These are phyloP conservation scores for Teleiodes luculella DNA, from an alignment of 2,888 invertebrate genomes.

Conservation along the genomic window DNA sequence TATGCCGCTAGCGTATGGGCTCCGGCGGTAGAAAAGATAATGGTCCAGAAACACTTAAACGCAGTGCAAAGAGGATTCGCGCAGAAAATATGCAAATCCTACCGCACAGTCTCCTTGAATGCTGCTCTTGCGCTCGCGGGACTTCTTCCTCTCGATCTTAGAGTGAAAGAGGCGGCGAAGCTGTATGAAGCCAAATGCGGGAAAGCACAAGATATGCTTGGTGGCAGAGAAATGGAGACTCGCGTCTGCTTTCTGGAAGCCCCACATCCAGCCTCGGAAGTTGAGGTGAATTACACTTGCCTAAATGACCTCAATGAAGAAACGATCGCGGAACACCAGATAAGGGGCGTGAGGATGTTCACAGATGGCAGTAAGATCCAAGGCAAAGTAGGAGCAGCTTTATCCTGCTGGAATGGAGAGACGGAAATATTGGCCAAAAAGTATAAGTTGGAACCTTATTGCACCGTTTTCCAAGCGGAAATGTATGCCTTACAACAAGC, in stretches of 20 bases:
- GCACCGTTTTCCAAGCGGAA: slow-evolving; percentile 12
- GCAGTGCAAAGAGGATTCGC: neutral
- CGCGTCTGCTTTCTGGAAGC: neutral
- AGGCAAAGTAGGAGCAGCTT: neutral
- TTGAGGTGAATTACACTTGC: neutral
- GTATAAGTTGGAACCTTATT: neutral
- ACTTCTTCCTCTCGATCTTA: neutral
- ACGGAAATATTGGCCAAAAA: neutral
- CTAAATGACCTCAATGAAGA: neutral
- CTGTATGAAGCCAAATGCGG: neutral
- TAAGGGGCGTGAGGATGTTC: neutral
- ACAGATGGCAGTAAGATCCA: neutral
- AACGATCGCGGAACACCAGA: neutral
- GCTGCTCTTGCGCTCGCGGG: neutral
- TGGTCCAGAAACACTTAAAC: neutral
- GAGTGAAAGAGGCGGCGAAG: neutral
- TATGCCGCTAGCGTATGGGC: neutral
- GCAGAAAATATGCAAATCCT: neutral
- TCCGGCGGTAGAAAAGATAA: neutral
- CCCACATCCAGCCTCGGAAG: neutral
- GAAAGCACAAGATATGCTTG: neutral
- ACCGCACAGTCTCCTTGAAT: neutral
- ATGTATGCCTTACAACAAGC: neutral
- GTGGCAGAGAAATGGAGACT: neutral
- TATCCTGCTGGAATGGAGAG: neutral